These are phyloP conservation scores for Limnephilus marmoratus DNA, from an alignment of 2,888 invertebrate species.

Conservation along the genomic window DNA sequence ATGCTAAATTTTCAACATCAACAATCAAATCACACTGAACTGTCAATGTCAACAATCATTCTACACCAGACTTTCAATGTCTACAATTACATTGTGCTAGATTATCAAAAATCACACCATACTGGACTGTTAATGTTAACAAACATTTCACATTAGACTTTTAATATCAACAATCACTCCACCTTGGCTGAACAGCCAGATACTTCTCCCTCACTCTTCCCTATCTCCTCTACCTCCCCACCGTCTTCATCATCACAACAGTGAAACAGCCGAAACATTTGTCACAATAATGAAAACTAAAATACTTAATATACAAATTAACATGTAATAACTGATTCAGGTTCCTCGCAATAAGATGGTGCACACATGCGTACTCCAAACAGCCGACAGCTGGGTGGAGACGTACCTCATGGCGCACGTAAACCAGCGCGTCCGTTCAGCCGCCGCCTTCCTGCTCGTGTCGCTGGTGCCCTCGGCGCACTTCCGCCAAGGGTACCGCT, in stretches of 20 bases:
- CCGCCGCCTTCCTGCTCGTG: constrained; percentile 92
- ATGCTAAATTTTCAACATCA: too few relatives aligned
- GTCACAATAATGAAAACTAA: too few relatives aligned
- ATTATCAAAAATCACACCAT: too few relatives aligned
- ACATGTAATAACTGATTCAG: constrained; percentile 68
- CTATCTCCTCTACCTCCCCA: too few relatives aligned
- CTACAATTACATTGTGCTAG: too few relatives aligned
- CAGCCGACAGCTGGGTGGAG: constrained; percentile 95
- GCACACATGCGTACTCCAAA: constrained; percentile 93
- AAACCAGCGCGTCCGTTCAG: constrained; percentile 90
- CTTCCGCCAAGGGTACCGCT: constrained; percentile 91
- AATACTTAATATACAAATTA: too few relatives aligned
- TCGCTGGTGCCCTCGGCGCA: constrained; percentile 94
- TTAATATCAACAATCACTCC: too few relatives aligned
- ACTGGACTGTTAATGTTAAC: not conserved
- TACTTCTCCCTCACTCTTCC: too few relatives aligned
- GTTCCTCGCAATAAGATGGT: constrained; percentile 92
- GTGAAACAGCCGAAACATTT: too few relatives aligned
- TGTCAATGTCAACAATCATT: not conserved
- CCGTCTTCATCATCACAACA: too few relatives aligned
- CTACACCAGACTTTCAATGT: not conserved
- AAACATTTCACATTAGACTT: not conserved
- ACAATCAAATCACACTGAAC: not conserved
- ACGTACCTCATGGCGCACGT: constrained; percentile 90
- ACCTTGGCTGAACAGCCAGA: too few relatives aligned